A percentile compares a stretch with the other conserved stretches of the same genome.
phyloP scores from a whole-genome alignment of 1,140 invertebrate genomes.

The Polypedilum vanderplanki region DNA sequence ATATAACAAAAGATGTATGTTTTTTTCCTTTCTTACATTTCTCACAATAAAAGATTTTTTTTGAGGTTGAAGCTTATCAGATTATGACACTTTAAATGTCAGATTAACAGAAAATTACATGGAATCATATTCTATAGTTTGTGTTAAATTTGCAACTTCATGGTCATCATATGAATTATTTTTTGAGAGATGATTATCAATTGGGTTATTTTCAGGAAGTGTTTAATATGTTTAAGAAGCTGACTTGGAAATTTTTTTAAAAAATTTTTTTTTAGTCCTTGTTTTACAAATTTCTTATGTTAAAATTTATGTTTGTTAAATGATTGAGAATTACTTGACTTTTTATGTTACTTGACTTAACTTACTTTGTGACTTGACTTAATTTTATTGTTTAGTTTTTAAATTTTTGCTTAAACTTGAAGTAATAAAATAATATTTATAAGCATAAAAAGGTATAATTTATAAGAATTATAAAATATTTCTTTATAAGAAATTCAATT shows the following conservation, averaged over 20 bases:
- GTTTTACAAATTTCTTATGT: too few relatives aligned
- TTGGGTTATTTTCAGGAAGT: neutral
- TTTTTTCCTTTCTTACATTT: neutral
- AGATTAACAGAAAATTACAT: neutral
- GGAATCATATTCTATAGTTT: neutral
- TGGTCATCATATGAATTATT: neutral
- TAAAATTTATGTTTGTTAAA: too few relatives aligned
- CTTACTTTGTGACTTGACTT: too few relatives aligned
- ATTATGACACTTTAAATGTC: constrained; percentile 26
- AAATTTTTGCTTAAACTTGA: too few relatives aligned
- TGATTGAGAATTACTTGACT: too few relatives aligned
- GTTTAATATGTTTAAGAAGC: neutral
- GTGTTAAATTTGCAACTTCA: neutral
- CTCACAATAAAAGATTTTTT: neutral
- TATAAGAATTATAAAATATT: too few relatives aligned
- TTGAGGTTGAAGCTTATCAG: constrained; percentile 22
- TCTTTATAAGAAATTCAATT: too few relatives aligned
- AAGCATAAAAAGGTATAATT: too few relatives aligned
- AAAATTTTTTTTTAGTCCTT: neutral
- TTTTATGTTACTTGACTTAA: too few relatives aligned
- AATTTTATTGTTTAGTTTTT: too few relatives aligned
- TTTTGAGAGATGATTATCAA: neutral
- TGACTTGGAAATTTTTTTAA: too few relatives aligned
- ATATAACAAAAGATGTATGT: constrained; percentile 23
- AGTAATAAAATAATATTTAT: too few relatives aligned